phyloP scores from a whole-genome alignment of 2,888 invertebrate species.

The Coenonympha glycerion region DNA sequence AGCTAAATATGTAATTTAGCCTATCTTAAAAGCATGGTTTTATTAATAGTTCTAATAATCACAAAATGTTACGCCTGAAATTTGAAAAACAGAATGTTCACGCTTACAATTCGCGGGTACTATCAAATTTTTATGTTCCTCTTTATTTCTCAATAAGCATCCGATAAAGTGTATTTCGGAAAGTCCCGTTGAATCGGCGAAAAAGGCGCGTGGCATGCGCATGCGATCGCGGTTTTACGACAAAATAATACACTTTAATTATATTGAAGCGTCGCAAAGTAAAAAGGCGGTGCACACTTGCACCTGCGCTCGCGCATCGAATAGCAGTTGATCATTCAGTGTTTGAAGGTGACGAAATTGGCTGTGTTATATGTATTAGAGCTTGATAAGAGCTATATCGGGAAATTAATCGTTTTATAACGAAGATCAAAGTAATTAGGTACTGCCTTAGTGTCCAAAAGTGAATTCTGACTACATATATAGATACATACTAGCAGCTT shows the following conservation, averaged over 20 bases:
- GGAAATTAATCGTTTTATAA: too few relatives aligned
- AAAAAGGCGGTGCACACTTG: constrained; percentile 64
- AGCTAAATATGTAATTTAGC: too few relatives aligned
- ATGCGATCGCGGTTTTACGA: constrained; percentile 59
- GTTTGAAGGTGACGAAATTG: constrained; percentile 22
- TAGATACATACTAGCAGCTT: too few relatives aligned
- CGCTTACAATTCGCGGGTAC: background rate
- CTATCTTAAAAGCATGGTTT: too few relatives aligned
- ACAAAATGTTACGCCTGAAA: too few relatives aligned
- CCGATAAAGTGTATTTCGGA: constrained; percentile 50
- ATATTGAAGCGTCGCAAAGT: constrained; percentile 64
- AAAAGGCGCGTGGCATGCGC: constrained; percentile 55
- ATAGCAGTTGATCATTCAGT: constrained; percentile 48
- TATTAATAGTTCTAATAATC: too few relatives aligned
- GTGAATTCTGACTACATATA: too few relatives aligned
- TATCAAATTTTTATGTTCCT: background rate
- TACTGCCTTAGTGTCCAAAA: too few relatives aligned
- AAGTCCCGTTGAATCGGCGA: constrained; percentile 52
- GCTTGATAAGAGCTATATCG: too few relatives aligned
- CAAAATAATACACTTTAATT: constrained; percentile 74
- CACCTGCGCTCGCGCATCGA: constrained; percentile 59
- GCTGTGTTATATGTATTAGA: too few relatives aligned
- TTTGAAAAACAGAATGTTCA: too few relatives aligned
- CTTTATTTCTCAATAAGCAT: constrained; percentile 17
- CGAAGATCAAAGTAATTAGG: too few relatives aligned